Evolutionary conservation across 1,140 invertebrate species (phyloP).

Genomic region (Planococcus citri): DNA sequence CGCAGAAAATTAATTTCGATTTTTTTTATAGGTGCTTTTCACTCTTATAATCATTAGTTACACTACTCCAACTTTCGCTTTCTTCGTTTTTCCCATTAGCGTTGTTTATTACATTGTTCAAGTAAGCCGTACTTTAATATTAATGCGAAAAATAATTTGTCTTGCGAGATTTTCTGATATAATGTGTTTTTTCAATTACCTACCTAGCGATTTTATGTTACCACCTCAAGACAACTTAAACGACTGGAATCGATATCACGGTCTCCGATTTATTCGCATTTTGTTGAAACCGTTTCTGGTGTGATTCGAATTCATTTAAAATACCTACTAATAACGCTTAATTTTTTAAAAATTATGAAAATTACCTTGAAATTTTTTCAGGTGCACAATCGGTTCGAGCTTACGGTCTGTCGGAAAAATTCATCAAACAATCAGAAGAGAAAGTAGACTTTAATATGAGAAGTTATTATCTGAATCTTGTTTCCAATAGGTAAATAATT

Average conservation of each 20-base stretch:
- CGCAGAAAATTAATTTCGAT: conserved; percentile 27
- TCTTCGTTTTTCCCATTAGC: conserved; percentile 69
- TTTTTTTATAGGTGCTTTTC: conserved; percentile 58
- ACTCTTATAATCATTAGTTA: conserved; percentile 81
- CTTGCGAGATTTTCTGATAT: too few species aligned
- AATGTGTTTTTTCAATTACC: too few species aligned
- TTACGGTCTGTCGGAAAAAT: conserved; percentile 59
- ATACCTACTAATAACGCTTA: too few species aligned
- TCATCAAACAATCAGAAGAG: conserved; percentile 66
- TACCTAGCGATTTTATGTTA: conserved; percentile 91
- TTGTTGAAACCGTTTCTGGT: conserved; percentile 80
- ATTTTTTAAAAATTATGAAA: too few species aligned
- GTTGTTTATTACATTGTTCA: conserved; percentile 78
- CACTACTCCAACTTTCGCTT: conserved; percentile 75
- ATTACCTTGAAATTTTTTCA: conserved; percentile 25
- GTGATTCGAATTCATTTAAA: conserved; percentile 25
- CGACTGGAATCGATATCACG: conserved; percentile 90
- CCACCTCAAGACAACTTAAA: conserved; percentile 86
- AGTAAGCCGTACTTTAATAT: too few species aligned
- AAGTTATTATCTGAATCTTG: conserved; percentile 75
- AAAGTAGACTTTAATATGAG: conserved; percentile 79
- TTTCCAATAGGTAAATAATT: conserved; percentile 55
- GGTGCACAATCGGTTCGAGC: conserved; percentile 65
- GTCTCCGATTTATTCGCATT: conserved; percentile 96
- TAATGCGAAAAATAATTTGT: too few species aligned